Evolutionary conservation across 2,888 invertebrate species (phyloP).

Genomic region (Nipponacmea schrenckii): DNA sequence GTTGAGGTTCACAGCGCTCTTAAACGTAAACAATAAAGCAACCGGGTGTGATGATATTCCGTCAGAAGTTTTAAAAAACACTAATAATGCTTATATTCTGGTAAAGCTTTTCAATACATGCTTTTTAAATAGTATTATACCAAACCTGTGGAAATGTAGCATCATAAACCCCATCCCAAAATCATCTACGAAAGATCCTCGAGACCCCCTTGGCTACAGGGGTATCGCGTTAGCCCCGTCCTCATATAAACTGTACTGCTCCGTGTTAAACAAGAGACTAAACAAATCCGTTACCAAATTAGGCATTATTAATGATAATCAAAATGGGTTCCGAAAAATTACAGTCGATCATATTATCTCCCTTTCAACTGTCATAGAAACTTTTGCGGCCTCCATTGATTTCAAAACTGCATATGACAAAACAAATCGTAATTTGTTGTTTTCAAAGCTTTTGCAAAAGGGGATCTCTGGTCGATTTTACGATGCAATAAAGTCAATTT

Average conservation of each 20-base stretch:
- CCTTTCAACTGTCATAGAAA: conserved; percentile 15
- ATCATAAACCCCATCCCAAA: conserved; percentile 27
- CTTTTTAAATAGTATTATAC: conserved; percentile 22
- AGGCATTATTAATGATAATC: conserved; percentile 23
- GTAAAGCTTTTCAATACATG: conserved; percentile 23
- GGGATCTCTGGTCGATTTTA: neutral
- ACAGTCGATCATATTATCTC: conserved; percentile 22
- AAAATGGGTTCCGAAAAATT: conserved; percentile 27
- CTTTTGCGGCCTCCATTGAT: conserved; percentile 10
- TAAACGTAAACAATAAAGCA: neutral
- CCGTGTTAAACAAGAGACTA: conserved; percentile 25
- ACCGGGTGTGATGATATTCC: conserved; percentile 11
- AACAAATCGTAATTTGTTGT: neutral
- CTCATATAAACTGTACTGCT: conserved; percentile 29
- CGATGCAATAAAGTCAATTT: neutral
- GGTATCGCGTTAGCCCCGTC: conserved; percentile 23
- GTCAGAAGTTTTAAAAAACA: conserved; percentile 4
- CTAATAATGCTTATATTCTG: conserved; percentile 9
- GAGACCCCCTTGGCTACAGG: conserved; percentile 23
- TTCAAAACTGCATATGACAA: conserved; percentile 10
- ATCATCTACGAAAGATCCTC: conserved; percentile 19
- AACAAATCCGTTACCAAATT: conserved; percentile 14
- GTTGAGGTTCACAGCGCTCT: neutral
- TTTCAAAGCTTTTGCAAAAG: neutral
- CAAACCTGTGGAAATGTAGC: conserved; percentile 19